phyloP scores from a whole-genome alignment of 1,140 invertebrate genomes.

The Drosophila triauraria region DNA sequence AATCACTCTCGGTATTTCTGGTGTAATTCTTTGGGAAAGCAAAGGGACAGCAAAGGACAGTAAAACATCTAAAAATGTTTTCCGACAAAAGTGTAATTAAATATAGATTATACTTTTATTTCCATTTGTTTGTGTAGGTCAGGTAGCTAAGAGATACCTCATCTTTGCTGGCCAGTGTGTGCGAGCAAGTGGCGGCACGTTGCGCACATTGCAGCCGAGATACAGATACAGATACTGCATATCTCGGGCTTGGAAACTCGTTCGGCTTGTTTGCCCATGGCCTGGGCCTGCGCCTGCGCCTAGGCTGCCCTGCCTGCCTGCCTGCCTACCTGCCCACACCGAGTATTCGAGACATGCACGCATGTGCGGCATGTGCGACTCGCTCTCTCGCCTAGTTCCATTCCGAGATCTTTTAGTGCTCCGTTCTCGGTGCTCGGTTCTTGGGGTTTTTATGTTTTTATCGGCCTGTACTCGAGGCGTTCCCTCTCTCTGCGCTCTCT shows the following conservation, averaged over 20 bases:
- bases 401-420: slow-evolving; percentile 22
- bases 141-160: neutral
- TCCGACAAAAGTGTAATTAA: slow-evolving; percentile 2
- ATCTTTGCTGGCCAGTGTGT: slow-evolving; percentile 30
- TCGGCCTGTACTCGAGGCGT: slow-evolving; percentile 58
- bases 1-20: too few relatives aligned
- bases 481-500: slow-evolving; percentile 12
- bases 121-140: slow-evolving; percentile 7
- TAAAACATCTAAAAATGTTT: too few relatives aligned
- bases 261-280: slow-evolving; percentile 76
- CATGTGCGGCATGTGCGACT: slow-evolving; percentile 51
- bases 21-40: too few relatives aligned
- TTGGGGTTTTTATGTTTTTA: slow-evolving; percentile 59
- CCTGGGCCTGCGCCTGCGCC: slow-evolving; percentile 20
- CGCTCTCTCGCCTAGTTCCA: slow-evolving; percentile 28
- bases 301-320: slow-evolving; percentile 11
- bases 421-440: slow-evolving; percentile 24
- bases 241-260: slow-evolving; percentile 56
- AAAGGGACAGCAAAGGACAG: too few relatives aligned
- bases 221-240: slow-evolving; percentile 54
- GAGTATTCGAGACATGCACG: slow-evolving; percentile 43
- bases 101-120: neutral
- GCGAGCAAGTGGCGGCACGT: slow-evolving; percentile 21
- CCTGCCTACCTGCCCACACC: slow-evolving; percentile 34
- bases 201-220: slow-evolving; percentile 45